Evolutionary conservation across 92 coral and sea anemone species (phyloP).

Genomic region (Zoanthus gigantus): DNA sequence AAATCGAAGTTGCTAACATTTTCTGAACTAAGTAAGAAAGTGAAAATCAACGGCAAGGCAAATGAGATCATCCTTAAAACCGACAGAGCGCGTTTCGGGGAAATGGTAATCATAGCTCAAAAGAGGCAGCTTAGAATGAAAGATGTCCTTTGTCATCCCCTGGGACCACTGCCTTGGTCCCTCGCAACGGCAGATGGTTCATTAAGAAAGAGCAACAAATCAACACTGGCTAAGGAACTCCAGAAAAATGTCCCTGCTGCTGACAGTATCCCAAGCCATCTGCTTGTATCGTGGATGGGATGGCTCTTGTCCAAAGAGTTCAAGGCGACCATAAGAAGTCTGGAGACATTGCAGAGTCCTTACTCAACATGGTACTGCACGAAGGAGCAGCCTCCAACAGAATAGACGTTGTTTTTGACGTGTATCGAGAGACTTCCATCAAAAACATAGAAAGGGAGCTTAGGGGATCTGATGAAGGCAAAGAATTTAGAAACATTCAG

Average conservation of each 20-base stretch:
- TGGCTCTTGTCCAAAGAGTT: conserved; percentile 57
- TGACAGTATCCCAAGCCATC: conserved; percentile 51
- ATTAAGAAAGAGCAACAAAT: conserved; percentile 40
- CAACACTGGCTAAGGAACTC: conserved; percentile 54
- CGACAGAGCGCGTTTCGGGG: neutral
- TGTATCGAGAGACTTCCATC: conserved; percentile 43
- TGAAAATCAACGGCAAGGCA: too few relatives aligned
- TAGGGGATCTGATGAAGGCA: conserved; percentile 51
- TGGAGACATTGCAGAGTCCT: conserved; percentile 43
- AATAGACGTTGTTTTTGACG: conserved; percentile 63
- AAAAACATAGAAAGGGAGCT: conserved; percentile 52
- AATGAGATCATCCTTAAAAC: too few relatives aligned
- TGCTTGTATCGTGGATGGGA: conserved; percentile 58
- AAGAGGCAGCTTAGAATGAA: conserved; percentile 33
- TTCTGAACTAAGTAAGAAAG: too few relatives aligned
- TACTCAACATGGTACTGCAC: conserved; percentile 43
- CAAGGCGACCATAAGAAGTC: conserved; percentile 56
- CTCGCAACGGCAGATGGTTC: conserved; percentile 52
- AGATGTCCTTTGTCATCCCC: too few relatives aligned
- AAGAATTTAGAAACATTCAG: conserved; percentile 42
- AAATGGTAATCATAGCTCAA: conserved; percentile 59
- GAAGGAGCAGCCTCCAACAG: conserved; percentile 44
- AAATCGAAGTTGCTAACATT: too few relatives aligned
- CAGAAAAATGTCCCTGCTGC: conserved; percentile 56
- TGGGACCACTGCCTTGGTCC: conserved; percentile 57